Base-by-base conservation (phyloP, 2,888 invertebrate genomes). In the Hydrotaea cyrtoneurina region DNA sequence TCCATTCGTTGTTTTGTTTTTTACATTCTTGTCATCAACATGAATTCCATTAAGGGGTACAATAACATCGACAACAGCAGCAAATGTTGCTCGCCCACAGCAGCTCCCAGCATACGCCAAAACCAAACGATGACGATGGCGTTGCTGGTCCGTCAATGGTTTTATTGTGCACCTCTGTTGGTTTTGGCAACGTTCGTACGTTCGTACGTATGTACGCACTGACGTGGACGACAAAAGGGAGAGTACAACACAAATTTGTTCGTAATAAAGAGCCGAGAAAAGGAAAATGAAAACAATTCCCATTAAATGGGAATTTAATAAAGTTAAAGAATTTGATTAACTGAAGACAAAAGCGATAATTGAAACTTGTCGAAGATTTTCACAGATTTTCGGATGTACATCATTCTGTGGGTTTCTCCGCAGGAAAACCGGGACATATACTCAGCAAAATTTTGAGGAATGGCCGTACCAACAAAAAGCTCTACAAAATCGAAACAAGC, bases 41-140 rank as follows among this genome's bases (percentile, higher is more conserved):
- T 50, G 26, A 64, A 77, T 80, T 82, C 36, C 77, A 77, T 80
- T 74, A 80, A 59, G 50, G 23, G 19, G n/a, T 46, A 15, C 69
- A 46, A 23, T 17, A 36, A 36, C 21, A 39, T 10, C 39, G 39
- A 39, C 39, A 39, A 39, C 39, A 39, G 39, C 39, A 39, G 46
- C 23, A 69, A 46, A 43, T 59, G 59, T 59, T 11, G 26, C 15
- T 21, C 26, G 26, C 15, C 11, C 59, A 53, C 31, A 31, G 21
- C 55, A 55, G 59, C 23, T 59, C 21, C 21, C 21, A 11, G 7
- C 55, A 21, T 55, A 31, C 7, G 31, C 19, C 39, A 53, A 21
- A 55, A 59, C 2, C 64, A 36, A 15, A 23, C 15, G 31, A 62
- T n/a, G 62, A 15, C 31, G 62, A 31, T 62, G 62, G 46, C 17